Evolutionary conservation across 2,797 vertebrate genomes (phyloP).

Genomic region (Mionectes olivaceus): DNA sequence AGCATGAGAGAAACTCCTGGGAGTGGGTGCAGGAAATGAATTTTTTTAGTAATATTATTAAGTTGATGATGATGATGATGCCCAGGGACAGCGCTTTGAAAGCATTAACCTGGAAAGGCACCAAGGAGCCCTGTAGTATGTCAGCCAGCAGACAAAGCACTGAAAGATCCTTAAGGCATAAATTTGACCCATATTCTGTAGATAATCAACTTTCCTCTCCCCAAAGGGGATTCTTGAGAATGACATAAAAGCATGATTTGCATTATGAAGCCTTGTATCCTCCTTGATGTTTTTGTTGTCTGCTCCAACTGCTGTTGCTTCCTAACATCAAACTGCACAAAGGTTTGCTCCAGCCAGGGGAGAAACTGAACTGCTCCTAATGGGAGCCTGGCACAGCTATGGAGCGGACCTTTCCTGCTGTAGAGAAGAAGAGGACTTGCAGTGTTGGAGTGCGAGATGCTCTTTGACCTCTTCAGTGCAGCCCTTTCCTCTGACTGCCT

Average conservation of each 20-base stretch:
- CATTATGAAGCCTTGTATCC: constrained; percentile 55
- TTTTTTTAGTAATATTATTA: constrained; percentile 14
- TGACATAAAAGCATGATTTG: constrained; percentile 63
- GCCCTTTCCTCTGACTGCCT: background rate
- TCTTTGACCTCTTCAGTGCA: background rate
- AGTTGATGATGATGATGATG: constrained; percentile 14
- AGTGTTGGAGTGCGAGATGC: background rate
- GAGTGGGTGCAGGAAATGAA: constrained; percentile 52
- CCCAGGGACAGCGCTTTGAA: constrained; percentile 32
- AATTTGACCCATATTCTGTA: constrained; percentile 68
- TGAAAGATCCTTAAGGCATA: constrained; percentile 57
- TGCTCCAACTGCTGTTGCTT: constrained; percentile 10
- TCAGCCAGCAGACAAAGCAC: constrained; percentile 25
- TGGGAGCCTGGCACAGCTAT: background rate
- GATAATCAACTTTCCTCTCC: constrained; percentile 61
- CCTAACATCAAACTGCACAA: background rate
- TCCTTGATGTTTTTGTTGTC: constrained; percentile 61
- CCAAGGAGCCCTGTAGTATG: background rate
- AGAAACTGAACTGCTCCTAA: constrained; percentile 15
- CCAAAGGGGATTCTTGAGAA: constrained; percentile 18
- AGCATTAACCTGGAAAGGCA: constrained; percentile 46
- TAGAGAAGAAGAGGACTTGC: background rate
- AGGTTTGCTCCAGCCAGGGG: background rate
- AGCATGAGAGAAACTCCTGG: constrained; percentile 34
- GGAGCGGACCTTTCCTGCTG: background rate